Percentiles rank a stretch among this genome's conserved stretches.
These are phyloP conservation scores for Ceraclea dissimilis DNA, from an alignment of 2,888 invertebrate genomes.

Conservation along the genomic window DNA sequence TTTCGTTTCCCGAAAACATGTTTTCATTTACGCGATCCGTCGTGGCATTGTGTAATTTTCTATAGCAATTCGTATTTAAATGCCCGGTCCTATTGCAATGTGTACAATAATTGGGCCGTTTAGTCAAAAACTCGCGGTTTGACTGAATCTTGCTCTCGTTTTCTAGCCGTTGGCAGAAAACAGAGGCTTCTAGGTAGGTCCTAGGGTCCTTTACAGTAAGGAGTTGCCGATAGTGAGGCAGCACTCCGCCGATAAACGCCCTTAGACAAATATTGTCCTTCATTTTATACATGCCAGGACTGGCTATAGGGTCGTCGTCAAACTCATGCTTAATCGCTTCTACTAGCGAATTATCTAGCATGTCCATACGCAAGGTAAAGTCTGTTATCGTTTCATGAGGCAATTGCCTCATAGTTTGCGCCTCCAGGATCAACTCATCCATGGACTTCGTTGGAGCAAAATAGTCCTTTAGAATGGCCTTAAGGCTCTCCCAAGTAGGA, in stretches of 20 bases:
- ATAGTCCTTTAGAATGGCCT: too few species aligned
- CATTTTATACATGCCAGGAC: background rate
- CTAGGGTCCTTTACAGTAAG: background rate
- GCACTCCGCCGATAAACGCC: background rate
- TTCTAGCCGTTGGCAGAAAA: slow-evolving; percentile 3
- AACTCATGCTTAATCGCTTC: slow-evolving; percentile 4
- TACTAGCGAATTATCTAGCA: background rate
- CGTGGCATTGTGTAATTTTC: too few species aligned
- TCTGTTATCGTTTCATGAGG: slow-evolving; percentile 2
- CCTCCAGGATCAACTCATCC: background rate
- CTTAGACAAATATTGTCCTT: background rate
- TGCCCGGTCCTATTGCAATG: too few species aligned
- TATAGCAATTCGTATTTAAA: too few species aligned
- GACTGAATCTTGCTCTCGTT: slow-evolving; percentile 1
- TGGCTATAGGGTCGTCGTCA: background rate
- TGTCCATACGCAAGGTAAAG: slow-evolving; percentile 5
- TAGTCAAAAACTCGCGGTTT: too few species aligned
- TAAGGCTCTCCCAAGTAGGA: too few species aligned
- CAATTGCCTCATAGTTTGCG: background rate
- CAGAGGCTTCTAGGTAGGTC: background rate
- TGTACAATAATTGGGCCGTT: too few species aligned
- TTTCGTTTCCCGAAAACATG: too few species aligned
- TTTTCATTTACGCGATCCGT: too few species aligned
- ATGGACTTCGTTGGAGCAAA: slow-evolving; percentile 3
- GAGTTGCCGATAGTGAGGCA: background rate